Conservation (phyloP, 2,797 vertebrate species). For the Mormyrops boulengeri region DNA sequence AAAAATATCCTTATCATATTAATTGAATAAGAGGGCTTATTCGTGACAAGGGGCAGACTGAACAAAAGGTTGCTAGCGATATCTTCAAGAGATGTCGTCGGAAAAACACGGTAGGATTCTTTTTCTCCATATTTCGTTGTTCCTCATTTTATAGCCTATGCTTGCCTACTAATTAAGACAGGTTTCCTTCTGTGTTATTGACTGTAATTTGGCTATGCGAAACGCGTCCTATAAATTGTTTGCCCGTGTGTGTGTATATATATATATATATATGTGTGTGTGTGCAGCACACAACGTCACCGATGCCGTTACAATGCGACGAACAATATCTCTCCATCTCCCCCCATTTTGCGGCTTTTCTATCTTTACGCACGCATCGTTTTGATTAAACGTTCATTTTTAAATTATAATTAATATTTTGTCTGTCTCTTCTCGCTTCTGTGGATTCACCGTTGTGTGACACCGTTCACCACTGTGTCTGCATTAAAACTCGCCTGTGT, state of each 20-base stretch:
- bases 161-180: slow-evolving; percentile 22
- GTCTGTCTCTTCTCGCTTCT: not conserved
- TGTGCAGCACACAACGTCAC: slow-evolving; percentile 29
- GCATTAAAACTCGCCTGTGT: not conserved
- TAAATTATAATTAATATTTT: slow-evolving; percentile 15
- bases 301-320: slow-evolving; percentile 6
- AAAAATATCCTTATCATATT: slow-evolving; percentile 28
- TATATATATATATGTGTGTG: slow-evolving; percentile 7
- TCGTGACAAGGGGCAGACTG: slow-evolving; percentile 31
- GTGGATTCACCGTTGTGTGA: not conserved
- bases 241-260: not conserved
- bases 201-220: not conserved
- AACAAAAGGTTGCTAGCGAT: slow-evolving; percentile 28
- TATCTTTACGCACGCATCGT: slow-evolving; percentile 37
- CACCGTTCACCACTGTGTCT: not conserved
- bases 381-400: slow-evolving; percentile 5
- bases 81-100: slow-evolving; percentile 58
- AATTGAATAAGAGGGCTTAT: slow-evolving; percentile 29
- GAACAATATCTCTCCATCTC: not conserved
- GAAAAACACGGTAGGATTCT: slow-evolving; percentile 67
- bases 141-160: not conserved
- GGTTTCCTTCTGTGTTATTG: not conserved
- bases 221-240: not conserved
- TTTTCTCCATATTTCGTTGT: not conserved
- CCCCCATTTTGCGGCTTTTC: slow-evolving; percentile 10